phyloP scores from a whole-genome alignment of 2,113 vertebrate species.

The Leuciscus idus region DNA sequence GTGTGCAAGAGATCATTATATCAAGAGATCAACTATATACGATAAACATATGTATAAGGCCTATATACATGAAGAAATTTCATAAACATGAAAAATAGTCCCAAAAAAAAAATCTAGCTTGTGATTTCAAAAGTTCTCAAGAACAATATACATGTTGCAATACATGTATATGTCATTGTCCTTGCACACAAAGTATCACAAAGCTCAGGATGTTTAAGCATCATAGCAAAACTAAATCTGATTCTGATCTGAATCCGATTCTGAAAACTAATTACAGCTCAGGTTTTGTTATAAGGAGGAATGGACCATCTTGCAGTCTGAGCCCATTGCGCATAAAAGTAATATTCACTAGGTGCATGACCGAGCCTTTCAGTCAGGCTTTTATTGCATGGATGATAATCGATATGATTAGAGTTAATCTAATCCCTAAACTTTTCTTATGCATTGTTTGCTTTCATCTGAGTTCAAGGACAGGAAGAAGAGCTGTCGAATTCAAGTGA shows the following conservation, averaged over 20 bases:
- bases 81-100: neutral
- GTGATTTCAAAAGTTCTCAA: neutral
- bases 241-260: neutral
- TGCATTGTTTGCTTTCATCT: constrained; percentile 4
- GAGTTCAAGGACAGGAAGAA: constrained; percentile 66
- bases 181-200: neutral
- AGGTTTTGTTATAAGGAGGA: neutral
- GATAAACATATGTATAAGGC: constrained; percentile 10
- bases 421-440: neutral
- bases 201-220: neutral
- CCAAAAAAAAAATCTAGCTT: neutral
- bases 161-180: neutral
- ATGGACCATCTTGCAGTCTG: neutral
- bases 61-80: constrained; percentile 1
- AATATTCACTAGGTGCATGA: neutral
- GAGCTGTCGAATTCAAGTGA: constrained; percentile 77
- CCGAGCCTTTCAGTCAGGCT: neutral
- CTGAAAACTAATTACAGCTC: neutral
- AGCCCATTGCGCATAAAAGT: neutral
- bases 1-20: neutral
- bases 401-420: neutral
- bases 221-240: neutral
- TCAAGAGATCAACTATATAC: neutral
- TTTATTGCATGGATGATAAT: neutral
- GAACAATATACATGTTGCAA: constrained; percentile 7